A percentile compares a stretch with the other conserved stretches of the same genome.
phyloP scores from a whole-genome alignment of 2,797 vertebrate species.

The Hybognathus amarus region DNA sequence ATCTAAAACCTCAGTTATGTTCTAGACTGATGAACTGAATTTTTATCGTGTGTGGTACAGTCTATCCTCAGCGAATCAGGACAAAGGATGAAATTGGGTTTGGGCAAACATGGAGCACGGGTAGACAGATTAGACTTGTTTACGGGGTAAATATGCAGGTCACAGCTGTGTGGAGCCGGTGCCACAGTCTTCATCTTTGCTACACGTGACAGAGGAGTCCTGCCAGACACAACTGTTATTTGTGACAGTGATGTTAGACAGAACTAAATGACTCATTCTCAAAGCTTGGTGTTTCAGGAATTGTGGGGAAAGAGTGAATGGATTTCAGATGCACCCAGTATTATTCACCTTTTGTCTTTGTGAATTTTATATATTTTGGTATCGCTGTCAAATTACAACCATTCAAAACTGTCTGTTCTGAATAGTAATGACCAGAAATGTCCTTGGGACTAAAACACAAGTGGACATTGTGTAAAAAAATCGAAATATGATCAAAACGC shows the following conservation, averaged over 20 bases:
- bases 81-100: slow-evolving; percentile 22
- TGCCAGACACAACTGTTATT: slow-evolving; percentile 35
- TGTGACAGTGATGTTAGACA: slow-evolving; percentile 3
- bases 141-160: slow-evolving; percentile 48
- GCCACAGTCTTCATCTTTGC: slow-evolving; percentile 39
- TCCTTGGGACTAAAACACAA: slow-evolving; percentile 40
- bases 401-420: slow-evolving; percentile 27
- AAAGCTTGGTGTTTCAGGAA: slow-evolving; percentile 27
- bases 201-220: slow-evolving; percentile 3
- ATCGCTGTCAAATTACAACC: slow-evolving; percentile 41
- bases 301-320: neutral
- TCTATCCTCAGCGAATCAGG: slow-evolving; percentile 11
- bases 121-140: slow-evolving; percentile 46
- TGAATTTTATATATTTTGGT: slow-evolving; percentile 21
- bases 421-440: slow-evolving; percentile 37
- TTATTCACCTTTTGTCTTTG: slow-evolving; percentile 5
- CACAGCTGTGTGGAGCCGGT: slow-evolving; percentile 41
- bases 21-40: neutral
- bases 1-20: slow-evolving; percentile 8
- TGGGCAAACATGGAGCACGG: slow-evolving; percentile 21
- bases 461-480: slow-evolving; percentile 32
- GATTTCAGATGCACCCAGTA: neutral
- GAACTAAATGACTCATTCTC: slow-evolving; percentile 28
- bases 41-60: neutral
- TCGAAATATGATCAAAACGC: slow-evolving; percentile 39